A percentile compares a stretch with the other conserved stretches of the same genome.
phyloP scores from a whole-genome alignment of 1,140 invertebrate genomes.

The Mya arenaria region DNA sequence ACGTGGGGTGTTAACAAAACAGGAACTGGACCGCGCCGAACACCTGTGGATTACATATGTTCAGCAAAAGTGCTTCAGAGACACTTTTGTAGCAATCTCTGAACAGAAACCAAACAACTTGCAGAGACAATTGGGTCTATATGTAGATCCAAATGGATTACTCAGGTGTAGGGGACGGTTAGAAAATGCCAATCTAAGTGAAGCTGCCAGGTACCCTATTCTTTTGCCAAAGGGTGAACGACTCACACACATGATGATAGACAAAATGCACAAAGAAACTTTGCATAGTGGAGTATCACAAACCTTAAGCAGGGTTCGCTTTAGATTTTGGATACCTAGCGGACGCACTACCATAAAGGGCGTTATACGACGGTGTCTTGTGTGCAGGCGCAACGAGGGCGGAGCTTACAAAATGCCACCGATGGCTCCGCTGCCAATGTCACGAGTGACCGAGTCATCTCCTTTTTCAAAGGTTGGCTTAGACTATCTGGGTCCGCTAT shows the following conservation, averaged over 20 bases:
- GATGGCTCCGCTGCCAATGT: background rate
- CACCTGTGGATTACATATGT: too few species aligned
- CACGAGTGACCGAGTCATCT: background rate
- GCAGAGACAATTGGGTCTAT: background rate
- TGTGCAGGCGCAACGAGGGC: background rate
- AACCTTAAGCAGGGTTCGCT: background rate
- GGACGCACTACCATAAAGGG: background rate
- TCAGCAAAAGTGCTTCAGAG: too few species aligned
- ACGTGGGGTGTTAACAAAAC: too few species aligned
- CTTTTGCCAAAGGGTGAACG: conserved; percentile 12
- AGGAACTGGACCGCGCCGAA: too few species aligned
- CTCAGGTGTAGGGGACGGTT: background rate
- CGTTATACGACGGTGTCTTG: background rate
- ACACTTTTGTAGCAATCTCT: too few species aligned
- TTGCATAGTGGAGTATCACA: conserved; percentile 1
- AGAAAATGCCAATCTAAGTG: background rate
- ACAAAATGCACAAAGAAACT: background rate
- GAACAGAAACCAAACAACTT: too few species aligned
- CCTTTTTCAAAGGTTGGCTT: conserved; percentile 6
- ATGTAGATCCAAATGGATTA: background rate
- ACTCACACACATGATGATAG: too few species aligned
- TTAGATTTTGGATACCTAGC: conserved; percentile 6
- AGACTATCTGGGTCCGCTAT: background rate
- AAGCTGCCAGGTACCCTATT: conserved; percentile 9
- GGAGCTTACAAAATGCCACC: background rate